A percentile compares a stretch with the other conserved stretches of the same genome.
These are phyloP conservation scores for Sebastes nivosus DNA, from an alignment of 2,797 vertebrate species.

Conservation along the genomic window DNA sequence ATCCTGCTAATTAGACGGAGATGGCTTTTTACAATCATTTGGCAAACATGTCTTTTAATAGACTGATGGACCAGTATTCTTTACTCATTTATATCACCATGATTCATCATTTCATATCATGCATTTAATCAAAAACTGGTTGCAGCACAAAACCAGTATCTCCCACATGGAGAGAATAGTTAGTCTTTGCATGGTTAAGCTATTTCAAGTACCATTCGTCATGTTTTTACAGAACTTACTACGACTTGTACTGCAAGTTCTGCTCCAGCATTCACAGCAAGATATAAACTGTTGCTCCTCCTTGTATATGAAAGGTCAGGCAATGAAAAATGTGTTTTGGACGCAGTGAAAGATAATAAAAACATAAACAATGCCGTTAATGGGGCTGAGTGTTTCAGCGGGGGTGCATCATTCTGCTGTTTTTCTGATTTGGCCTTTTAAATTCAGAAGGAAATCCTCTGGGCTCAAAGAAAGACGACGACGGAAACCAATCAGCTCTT, in stretches of 20 bases:
- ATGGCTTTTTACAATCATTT: slow-evolving; percentile 9
- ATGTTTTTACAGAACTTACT: neutral
- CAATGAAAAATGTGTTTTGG: neutral
- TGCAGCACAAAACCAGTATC: neutral
- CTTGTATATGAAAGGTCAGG: neutral
- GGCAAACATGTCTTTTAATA: neutral
- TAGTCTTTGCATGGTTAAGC: neutral
- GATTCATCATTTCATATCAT: neutral
- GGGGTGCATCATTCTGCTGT: neutral
- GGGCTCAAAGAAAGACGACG: slow-evolving; percentile 32
- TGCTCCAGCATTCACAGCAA: neutral
- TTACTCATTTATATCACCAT: neutral
- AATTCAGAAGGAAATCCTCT: slow-evolving; percentile 17
- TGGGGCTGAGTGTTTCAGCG: neutral
- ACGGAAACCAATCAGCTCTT: slow-evolving; percentile 32
- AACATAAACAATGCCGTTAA: neutral
- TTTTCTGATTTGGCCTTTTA: slow-evolving; percentile 24
- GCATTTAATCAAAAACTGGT: neutral
- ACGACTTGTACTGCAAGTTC: neutral
- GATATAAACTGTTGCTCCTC: neutral
- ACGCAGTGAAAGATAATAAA: neutral
- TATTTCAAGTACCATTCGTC: neutral
- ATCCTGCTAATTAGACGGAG: slow-evolving; percentile 23
- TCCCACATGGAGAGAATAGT: neutral
- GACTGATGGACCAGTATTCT: neutral